Conservation (phyloP, 1,140 invertebrate species). For the Coptotermes formosanus region DNA sequence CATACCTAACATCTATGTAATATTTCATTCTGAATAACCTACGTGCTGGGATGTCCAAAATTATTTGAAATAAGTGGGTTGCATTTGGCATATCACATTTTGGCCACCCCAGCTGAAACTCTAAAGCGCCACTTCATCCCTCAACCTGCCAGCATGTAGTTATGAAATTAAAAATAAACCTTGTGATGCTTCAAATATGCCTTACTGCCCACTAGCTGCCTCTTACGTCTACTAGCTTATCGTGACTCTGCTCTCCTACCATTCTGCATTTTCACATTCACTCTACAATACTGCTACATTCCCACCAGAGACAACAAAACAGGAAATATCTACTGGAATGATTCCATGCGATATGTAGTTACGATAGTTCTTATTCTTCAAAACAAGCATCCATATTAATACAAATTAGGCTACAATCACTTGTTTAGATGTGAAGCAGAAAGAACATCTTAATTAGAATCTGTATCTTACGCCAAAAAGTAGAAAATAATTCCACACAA, state of each 20-base stretch:
- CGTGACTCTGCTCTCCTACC: not conserved
- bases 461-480: not conserved
- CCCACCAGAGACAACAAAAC: not conserved
- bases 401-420: conserved; percentile 10
- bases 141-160: not conserved
- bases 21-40: not conserved
- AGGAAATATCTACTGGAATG: conserved; percentile 31
- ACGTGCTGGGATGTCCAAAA: conserved; percentile 7
- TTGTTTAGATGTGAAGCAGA: conserved; percentile 12
- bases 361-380: conserved; percentile 17
- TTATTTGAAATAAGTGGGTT: not conserved
- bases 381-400: conserved; percentile 7
- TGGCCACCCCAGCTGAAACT: not conserved
- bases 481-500: conserved; percentile 17
- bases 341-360: conserved; percentile 32
- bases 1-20: conserved; percentile 2
- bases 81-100: conserved; percentile 15
- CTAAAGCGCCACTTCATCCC: not conserved
- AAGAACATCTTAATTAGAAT: not conserved
- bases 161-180: conserved; percentile 1
- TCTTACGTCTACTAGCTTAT: not conserved
- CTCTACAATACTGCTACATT: not conserved
- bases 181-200: conserved; percentile 4
- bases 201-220: not conserved
- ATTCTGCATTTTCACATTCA: not conserved